Evolutionary conservation across 2,113 vertebrate species (phyloP).

Genomic region (Morphnarchus princeps): DNA sequence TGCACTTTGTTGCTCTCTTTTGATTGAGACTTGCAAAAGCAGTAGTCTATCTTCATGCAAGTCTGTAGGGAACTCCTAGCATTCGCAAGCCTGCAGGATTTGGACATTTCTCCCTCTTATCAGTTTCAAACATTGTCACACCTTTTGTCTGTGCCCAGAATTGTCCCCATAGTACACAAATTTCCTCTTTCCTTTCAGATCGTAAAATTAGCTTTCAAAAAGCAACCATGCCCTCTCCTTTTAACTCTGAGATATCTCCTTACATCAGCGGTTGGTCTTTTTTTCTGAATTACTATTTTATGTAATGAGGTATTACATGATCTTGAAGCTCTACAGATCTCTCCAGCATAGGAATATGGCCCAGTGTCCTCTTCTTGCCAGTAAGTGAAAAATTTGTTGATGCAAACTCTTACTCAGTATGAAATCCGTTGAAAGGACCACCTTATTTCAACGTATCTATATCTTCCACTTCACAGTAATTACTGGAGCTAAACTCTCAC

Average conservation of each 20-base stretch:
- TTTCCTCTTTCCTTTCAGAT: background rate
- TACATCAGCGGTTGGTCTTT: background rate
- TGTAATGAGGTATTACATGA: background rate
- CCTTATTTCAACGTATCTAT: background rate
- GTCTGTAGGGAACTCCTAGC: background rate
- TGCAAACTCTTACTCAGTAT: background rate
- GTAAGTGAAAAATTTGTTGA: background rate
- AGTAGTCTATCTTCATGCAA: background rate
- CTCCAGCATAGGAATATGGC: background rate
- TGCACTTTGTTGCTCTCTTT: background rate
- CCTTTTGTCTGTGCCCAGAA: background rate
- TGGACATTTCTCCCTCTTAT: background rate
- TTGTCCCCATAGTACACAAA: background rate
- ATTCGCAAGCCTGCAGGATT: background rate
- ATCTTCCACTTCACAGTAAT: background rate
- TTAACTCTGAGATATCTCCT: background rate
- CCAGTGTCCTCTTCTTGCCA: background rate
- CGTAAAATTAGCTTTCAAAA: background rate
- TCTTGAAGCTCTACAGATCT: background rate
- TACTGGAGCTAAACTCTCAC: background rate
- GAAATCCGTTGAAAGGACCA: background rate
- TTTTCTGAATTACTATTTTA: background rate
- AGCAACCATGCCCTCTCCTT: background rate
- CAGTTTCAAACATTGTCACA: background rate
- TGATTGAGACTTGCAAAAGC: background rate